Evolutionary conservation across 2,888 invertebrate species (phyloP).

Genomic region (Drosophila niveifrons): DNA sequence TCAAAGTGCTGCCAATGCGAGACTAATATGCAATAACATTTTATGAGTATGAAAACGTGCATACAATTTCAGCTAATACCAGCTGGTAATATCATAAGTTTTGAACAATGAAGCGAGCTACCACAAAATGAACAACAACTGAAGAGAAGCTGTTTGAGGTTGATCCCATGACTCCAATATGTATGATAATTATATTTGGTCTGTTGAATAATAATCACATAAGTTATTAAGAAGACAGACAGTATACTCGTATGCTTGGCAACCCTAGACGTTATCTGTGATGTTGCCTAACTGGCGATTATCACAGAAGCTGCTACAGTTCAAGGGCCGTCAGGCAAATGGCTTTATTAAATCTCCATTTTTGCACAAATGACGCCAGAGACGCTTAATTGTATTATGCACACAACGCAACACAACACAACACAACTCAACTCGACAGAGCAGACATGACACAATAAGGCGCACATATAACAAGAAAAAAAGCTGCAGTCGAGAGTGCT

Average conservation of each 20-base stretch:
- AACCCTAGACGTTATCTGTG: constrained; percentile 33
- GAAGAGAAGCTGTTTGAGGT: background rate
- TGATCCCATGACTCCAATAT: constrained; percentile 1
- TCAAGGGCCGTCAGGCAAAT: constrained; percentile 60
- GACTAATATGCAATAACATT: constrained; percentile 3
- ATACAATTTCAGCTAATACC: background rate
- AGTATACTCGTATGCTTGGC: constrained; percentile 15
- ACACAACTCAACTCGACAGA: constrained; percentile 7
- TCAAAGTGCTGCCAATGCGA: background rate
- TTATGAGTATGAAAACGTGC: background rate
- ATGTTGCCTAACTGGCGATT: constrained; percentile 61
- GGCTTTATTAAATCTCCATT: constrained; percentile 81
- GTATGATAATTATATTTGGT: constrained; percentile 6
- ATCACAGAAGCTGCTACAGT: constrained; percentile 44
- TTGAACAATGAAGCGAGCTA: background rate
- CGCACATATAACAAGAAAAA: constrained; percentile 2
- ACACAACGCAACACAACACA: constrained; percentile 34
- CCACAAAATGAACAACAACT: constrained; percentile 1
- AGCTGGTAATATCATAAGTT: constrained; percentile 1
- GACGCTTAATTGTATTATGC: constrained; percentile 75
- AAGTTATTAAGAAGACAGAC: background rate
- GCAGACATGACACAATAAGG: constrained; percentile 11
- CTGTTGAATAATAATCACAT: constrained; percentile 9
- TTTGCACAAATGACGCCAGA: constrained; percentile 51
- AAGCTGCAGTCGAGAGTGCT: too few relatives aligned